A percentile compares a stretch with the other conserved stretches of the same genome.
Conservation (phyloP, 2,113 vertebrate genomes). For the Menura novaehollandiae region DNA sequence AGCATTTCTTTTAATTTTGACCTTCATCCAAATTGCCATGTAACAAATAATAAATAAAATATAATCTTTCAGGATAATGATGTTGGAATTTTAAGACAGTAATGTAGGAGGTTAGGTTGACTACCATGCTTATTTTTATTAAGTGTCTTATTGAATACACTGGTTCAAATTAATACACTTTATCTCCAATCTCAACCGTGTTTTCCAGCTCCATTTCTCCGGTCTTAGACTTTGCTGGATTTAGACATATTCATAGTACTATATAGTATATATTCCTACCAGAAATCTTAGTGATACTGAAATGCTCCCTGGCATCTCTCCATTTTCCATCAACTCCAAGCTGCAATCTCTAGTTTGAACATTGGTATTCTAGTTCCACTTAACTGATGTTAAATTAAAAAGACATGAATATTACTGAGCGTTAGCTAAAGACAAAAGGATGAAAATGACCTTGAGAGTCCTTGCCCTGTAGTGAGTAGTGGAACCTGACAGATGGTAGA, state of each 20-base stretch:
- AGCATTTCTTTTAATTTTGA: background rate
- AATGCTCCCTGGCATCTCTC: background rate
- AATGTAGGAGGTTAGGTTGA: background rate
- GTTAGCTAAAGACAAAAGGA: background rate
- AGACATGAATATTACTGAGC: background rate
- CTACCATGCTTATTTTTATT: background rate
- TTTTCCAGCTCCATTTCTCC: background rate
- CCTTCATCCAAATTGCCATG: background rate
- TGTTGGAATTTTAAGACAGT: background rate
- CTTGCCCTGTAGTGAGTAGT: background rate
- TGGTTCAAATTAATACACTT: background rate
- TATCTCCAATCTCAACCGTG: background rate
- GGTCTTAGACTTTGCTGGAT: background rate
- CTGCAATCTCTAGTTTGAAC: background rate
- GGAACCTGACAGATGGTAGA: background rate
- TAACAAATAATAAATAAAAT: background rate
- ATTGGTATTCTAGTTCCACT: background rate
- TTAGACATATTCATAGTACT: background rate
- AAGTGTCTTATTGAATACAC: background rate
- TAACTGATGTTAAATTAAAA: background rate
- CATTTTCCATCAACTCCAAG: background rate
- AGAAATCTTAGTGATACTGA: background rate
- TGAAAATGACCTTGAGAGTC: background rate
- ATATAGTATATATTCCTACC: background rate
- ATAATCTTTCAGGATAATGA: background rate